Base-by-base conservation (phyloP, 1,140 invertebrate genomes). In the Hylyphantes graminicola region DNA sequence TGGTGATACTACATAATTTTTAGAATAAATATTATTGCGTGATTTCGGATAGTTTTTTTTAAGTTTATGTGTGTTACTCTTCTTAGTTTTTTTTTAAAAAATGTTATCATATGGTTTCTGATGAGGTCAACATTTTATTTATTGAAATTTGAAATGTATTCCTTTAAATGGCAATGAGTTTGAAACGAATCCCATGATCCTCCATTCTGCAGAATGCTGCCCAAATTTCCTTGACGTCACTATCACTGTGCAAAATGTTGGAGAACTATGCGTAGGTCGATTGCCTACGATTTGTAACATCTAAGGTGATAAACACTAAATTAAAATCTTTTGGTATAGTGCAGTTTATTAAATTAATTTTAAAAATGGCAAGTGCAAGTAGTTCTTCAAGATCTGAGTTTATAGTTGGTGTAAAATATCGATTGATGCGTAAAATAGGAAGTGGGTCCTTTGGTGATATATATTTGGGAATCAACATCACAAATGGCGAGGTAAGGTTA, bases 371-470 rank as follows among this genome's bases (percentile, higher is more conserved):
- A 13, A 85, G 79, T 74, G 84, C 84, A 65, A 85, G 85, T 67
- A 57, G 63, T 67, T 87, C 88, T 17, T 89, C 89, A 86, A 92
- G 92, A 89, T 89, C 90, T 87, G 94, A 95, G 89, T 93, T 95
- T 90, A 92, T 96, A 88, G 94, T 97, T 88, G 95, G 94, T 88
- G 93, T 93, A 87, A 97, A 97, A 91, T 99, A 99, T 91, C 94
- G 96, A 89, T 93, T 99, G 88, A 94, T 98, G 88, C 92, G 97
- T 87, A 98, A 98, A 93, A 99, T 99, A 89, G 98, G 96, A 89
- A 97, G 96, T 90, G 98, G 98, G 87, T 99, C 97, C 6, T 99
- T 99, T 91, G 98, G 98, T 89, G 98, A 99, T 91, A 99, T 99
- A 89, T 99, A 98, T 91, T 92, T 99, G 87, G 97, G 95, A 86